Evolutionary conservation across 2,797 vertebrate genomes (phyloP).

Genomic region (Cetoscarus ocellatus): DNA sequence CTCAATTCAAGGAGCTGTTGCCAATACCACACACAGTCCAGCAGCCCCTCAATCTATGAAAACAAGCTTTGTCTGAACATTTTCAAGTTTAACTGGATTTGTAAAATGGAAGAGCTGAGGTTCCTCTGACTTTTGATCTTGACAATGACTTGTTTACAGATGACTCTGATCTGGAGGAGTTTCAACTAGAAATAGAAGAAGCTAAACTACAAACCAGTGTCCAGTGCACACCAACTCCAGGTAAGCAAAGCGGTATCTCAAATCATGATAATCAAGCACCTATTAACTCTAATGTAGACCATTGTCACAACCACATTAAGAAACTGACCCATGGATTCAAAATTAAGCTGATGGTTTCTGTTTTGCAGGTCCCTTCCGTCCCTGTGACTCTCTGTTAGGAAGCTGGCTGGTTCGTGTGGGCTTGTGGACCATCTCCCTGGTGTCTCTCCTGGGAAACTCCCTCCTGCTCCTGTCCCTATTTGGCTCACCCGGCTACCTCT

Average conservation of each 20-base stretch:
- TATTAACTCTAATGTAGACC: neutral
- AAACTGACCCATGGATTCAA: neutral
- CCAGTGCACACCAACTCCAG: conserved; percentile 93
- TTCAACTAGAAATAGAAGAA: conserved; percentile 91
- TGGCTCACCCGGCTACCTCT: conserved; percentile 85
- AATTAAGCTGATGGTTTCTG: conserved; percentile 26
- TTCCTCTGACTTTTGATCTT: conserved; percentile 9
- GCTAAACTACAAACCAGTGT: conserved; percentile 89
- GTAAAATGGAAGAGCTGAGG: neutral
- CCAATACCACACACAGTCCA: conserved; percentile 13
- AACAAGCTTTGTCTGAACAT: conserved; percentile 1
- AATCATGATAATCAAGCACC: neutral
- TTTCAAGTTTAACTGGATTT: neutral
- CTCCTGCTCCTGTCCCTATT: conserved; percentile 91
- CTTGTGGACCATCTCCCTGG: conserved; percentile 90
- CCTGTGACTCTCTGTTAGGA: conserved; percentile 93
- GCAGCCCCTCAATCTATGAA: neutral
- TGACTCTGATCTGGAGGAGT: conserved; percentile 92
- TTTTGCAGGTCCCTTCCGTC: conserved; percentile 93
- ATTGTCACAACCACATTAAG: neutral
- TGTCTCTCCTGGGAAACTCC: conserved; percentile 90
- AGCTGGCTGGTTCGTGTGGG: conserved; percentile 95
- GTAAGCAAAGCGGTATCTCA: conserved; percentile 72
- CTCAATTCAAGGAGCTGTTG: neutral
- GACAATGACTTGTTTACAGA: conserved; percentile 79